A percentile compares a stretch with the other conserved stretches of the same genome.
These are phyloP conservation scores for Aplodontia rufa DNA, from an alignment of 2,113 vertebrate species.

Conservation along the genomic window DNA sequence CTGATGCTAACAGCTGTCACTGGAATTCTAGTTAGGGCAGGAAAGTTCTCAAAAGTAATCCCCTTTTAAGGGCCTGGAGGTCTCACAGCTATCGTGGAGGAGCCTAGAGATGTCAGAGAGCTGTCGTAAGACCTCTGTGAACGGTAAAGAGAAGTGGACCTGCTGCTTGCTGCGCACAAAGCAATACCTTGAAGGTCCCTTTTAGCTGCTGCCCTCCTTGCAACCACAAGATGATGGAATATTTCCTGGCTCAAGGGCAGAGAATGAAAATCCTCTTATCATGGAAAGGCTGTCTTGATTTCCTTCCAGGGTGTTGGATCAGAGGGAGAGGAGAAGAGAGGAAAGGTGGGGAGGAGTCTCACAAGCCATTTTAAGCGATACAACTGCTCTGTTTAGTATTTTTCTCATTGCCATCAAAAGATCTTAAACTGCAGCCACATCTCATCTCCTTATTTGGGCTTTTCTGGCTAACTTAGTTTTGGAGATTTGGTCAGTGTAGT, in stretches of 20 bases:
- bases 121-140: neutral
- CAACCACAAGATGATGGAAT: neutral
- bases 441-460: neutral
- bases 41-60: slow-evolving; percentile 4
- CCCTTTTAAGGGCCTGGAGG: neutral
- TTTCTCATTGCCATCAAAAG: neutral
- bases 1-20: neutral
- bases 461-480: slow-evolving; percentile 31
- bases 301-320: neutral
- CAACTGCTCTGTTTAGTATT: neutral
- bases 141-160: neutral
- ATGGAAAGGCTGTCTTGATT: slow-evolving; percentile 43
- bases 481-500: neutral
- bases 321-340: neutral
- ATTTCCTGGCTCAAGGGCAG: neutral
- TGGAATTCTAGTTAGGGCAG: slow-evolving; percentile 32
- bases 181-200: neutral
- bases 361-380: neutral
- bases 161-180: slow-evolving; percentile 38
- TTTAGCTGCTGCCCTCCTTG: neutral
- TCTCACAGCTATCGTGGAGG: neutral
- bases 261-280: slow-evolving; percentile 60
- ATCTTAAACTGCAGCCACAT: neutral
- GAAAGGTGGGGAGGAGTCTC: neutral
- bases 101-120: slow-evolving; percentile 34